Percentiles rank a stretch among this genome's conserved stretches.
Conservation (phyloP, 2,113 vertebrate species). For the Phyllostomus discolor region DNA sequence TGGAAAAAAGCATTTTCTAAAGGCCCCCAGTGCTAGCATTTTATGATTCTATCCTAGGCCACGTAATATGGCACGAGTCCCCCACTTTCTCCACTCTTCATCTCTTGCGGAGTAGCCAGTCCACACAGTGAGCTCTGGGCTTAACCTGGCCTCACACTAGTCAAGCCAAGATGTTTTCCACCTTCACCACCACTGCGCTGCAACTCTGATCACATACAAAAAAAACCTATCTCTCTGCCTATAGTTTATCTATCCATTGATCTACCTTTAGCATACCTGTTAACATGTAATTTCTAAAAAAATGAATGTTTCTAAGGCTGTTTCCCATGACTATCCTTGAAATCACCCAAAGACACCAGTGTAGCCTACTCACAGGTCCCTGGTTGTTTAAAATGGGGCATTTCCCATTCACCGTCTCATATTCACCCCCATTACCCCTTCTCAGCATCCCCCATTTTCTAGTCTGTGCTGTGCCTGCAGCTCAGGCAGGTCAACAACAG, state of each 20-base stretch:
- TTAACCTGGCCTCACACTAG: background rate
- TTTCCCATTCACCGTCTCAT: background rate
- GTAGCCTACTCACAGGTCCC: background rate
- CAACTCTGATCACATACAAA: background rate
- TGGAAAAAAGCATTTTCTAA: slow-evolving; percentile 7
- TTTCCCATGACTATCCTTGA: background rate
- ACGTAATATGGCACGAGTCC: background rate
- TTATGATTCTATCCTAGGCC: slow-evolving; percentile 3
- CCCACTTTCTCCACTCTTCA: background rate
- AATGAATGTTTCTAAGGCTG: background rate
- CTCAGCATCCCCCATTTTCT: background rate
- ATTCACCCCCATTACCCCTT: background rate
- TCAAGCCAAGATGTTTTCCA: background rate
- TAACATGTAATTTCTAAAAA: background rate
- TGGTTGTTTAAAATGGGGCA: background rate
- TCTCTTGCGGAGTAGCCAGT: background rate
- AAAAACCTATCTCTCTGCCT: background rate
- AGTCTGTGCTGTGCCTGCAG: background rate
- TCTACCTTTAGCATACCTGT: background rate
- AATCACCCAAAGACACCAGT: background rate
- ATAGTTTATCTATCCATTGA: background rate
- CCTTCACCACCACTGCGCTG: background rate
- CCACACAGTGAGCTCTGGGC: background rate
- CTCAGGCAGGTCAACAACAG: background rate
- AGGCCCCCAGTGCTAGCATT: background rate